Percentiles rank a stretch among this genome's conserved stretches.
phyloP scores from a whole-genome alignment of 2,888 invertebrate species.

The Pyralis farinalis region DNA sequence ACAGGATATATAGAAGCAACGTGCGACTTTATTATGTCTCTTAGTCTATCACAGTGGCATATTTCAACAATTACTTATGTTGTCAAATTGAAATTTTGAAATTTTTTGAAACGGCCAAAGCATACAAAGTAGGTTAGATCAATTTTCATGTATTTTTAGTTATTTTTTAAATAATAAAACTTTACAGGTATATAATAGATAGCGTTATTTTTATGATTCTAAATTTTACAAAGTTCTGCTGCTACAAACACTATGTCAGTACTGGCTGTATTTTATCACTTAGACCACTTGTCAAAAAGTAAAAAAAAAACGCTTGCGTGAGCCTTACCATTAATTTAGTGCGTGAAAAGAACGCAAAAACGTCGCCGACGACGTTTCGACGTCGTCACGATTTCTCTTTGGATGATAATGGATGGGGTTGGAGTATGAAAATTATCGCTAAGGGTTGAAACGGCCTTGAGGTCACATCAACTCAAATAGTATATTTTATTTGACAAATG shows the following conservation, averaged over 20 bases:
- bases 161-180: too few species aligned
- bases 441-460: slow-evolving; percentile 3
- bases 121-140: too few species aligned
- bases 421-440: slow-evolving; percentile 29
- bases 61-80: too few species aligned
- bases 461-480: slow-evolving; percentile 8
- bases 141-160: too few species aligned
- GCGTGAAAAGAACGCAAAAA: slow-evolving; percentile 62
- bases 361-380: slow-evolving; percentile 36
- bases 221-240: too few species aligned
- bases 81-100: too few species aligned
- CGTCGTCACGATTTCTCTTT: slow-evolving; percentile 40
- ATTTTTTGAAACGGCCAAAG: too few species aligned
- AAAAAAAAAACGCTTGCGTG: slow-evolving; percentile 56
- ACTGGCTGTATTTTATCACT: slow-evolving; percentile 5
- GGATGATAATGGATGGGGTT: slow-evolving; percentile 56
- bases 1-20: too few species aligned
- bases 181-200: too few species aligned
- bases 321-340: slow-evolving; percentile 64
- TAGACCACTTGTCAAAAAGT: slow-evolving; percentile 21
- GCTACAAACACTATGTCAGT: neutral
- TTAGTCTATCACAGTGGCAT: too few species aligned
- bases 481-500: slow-evolving; percentile 10
- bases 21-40: too few species aligned
- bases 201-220: too few species aligned